Percentiles rank a stretch among this genome's conserved stretches.
Evolutionary conservation across 2,888 invertebrate genomes (phyloP).

Genomic region (Lottia gigantea): DNA sequence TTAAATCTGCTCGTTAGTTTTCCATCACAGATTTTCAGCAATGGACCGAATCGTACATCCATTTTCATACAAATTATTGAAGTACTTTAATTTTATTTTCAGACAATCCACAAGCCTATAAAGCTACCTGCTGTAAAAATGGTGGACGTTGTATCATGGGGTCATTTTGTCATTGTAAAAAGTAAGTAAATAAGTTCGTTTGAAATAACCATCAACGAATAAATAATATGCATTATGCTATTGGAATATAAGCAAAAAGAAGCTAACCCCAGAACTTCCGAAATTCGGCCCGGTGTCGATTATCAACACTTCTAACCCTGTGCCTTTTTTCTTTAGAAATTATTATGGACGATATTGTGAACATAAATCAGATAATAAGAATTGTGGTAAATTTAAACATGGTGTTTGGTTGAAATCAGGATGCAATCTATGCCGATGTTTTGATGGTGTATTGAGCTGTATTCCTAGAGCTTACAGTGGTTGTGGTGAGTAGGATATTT

Average conservation of each 20-base stretch:
- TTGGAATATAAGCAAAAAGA: too few species aligned
- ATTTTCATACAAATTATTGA: not conserved
- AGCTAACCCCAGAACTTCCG: too few species aligned
- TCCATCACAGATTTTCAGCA: too few species aligned
- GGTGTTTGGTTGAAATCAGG: slow-evolving; percentile 39
- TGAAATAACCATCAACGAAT: too few species aligned
- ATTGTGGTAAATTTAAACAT: slow-evolving; percentile 38
- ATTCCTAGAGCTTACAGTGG: slow-evolving; percentile 29
- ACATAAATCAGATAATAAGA: slow-evolving; percentile 27
- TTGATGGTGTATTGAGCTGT: slow-evolving; percentile 38
- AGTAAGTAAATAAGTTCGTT: slow-evolving; percentile 25
- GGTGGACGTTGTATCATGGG: slow-evolving; percentile 39
- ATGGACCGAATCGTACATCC: too few species aligned
- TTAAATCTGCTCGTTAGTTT: too few species aligned
- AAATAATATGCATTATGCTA: too few species aligned
- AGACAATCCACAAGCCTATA: not conserved
- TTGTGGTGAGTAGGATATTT: slow-evolving; percentile 44
- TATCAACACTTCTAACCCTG: too few species aligned
- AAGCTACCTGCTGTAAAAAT: slow-evolving; percentile 31
- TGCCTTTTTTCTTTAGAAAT: slow-evolving; percentile 25
- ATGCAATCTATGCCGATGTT: slow-evolving; percentile 46
- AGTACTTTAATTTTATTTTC: not conserved
- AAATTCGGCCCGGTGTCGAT: too few species aligned
- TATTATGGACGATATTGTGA: slow-evolving; percentile 44
- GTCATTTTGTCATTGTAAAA: slow-evolving; percentile 35